Evolutionary conservation across 2,113 vertebrate genomes (phyloP).

Genomic region (Theropithecus gelada): DNA sequence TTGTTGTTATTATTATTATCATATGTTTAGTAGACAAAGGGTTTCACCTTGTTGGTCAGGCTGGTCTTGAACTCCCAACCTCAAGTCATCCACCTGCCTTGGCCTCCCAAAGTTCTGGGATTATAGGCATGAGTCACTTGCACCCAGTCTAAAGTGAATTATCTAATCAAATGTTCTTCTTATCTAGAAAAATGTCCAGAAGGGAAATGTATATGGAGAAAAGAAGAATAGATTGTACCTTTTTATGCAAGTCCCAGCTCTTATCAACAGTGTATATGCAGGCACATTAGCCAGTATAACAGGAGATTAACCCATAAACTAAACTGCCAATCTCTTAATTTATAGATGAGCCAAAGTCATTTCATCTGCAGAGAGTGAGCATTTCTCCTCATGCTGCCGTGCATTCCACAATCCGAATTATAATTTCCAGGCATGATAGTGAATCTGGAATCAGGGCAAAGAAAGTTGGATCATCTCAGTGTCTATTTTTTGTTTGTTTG

Average conservation of each 20-base stretch:
- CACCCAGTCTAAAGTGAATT: not conserved
- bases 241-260: not conserved
- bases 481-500: not conserved
- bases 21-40: too few relatives aligned
- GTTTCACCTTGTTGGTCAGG: too few relatives aligned
- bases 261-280: not conserved
- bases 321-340: not conserved
- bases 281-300: not conserved
- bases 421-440: not conserved
- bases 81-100: too few relatives aligned
- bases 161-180: not conserved
- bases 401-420: too few relatives aligned
- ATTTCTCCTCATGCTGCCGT: rapidly evolving
- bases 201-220: not conserved
- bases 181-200: not conserved
- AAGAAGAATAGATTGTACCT: not conserved
- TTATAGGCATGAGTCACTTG: too few relatives aligned
- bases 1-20: too few relatives aligned
- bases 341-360: not conserved
- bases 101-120: too few relatives aligned
- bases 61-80: too few relatives aligned
- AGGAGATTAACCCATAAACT: not conserved
- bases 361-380: not conserved
- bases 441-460: not conserved
- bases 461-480: not conserved